These are phyloP conservation scores for Penelope pileata DNA, from an alignment of 2,113 vertebrate genomes.

Conservation along the genomic window DNA sequence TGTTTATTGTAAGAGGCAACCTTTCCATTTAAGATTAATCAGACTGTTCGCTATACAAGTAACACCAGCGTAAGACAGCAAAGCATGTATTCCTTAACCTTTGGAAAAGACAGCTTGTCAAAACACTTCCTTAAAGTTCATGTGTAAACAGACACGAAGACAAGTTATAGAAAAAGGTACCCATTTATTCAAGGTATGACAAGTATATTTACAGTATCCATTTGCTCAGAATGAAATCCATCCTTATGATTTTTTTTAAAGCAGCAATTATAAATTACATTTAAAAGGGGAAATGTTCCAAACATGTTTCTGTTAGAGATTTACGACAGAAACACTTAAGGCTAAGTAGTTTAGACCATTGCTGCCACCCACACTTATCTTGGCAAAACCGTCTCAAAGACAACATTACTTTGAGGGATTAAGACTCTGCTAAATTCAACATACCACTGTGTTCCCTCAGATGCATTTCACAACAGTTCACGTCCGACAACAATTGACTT, in stretches of 20 bases:
- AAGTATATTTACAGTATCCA: conserved; percentile 82
- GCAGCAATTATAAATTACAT: conserved; percentile 74
- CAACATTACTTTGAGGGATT: conserved; percentile 36
- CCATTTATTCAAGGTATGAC: conserved; percentile 84
- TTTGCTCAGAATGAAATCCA: conserved; percentile 68
- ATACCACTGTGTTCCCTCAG: conserved; percentile 38
- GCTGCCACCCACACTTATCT: conserved; percentile 49
- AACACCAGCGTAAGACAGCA: not conserved
- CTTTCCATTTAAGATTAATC: not conserved
- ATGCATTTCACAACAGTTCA: conserved; percentile 20
- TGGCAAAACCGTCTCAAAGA: conserved; percentile 27
- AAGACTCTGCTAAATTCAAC: conserved; percentile 1
- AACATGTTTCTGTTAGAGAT: conserved; percentile 74
- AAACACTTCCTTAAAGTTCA: not conserved
- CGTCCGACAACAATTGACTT: not conserved
- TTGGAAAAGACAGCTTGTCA: not conserved
- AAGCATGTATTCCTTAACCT: not conserved
- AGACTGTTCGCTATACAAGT: not conserved
- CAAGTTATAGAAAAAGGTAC: conserved; percentile 76
- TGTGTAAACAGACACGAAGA: not conserved
- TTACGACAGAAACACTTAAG: conserved; percentile 76
- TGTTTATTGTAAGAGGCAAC: not conserved
- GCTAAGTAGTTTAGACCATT: conserved; percentile 65
- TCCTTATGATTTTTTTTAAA: conserved; percentile 55
- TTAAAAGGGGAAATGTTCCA: conserved; percentile 65